phyloP scores from a whole-genome alignment of 2,797 vertebrate genomes.

The Falco cherrug region DNA sequence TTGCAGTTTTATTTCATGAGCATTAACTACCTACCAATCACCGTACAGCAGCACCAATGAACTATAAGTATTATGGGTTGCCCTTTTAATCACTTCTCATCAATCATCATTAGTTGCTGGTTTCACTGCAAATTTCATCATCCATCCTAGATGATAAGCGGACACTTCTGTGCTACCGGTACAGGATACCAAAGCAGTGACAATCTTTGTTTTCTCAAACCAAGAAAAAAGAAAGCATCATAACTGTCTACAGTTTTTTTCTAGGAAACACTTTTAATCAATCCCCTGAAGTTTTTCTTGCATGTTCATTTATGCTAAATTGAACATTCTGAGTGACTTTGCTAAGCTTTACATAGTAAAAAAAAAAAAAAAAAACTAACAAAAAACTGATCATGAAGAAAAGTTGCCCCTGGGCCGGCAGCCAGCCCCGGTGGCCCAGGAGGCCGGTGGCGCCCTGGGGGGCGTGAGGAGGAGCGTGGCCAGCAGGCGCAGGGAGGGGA shows the following conservation, averaged over 20 bases:
- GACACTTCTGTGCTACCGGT: background rate
- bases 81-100: conserved; percentile 57
- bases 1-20: conserved; percentile 3
- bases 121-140: conserved; percentile 32
- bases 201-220: background rate
- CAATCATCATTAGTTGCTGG: conserved; percentile 1
- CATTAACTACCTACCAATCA: conserved; percentile 5
- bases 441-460: too few species aligned
- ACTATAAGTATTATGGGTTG: conserved; percentile 18
- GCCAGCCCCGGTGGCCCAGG: too few species aligned
- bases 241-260: background rate
- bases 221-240: background rate
- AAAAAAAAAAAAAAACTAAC: too few species aligned
- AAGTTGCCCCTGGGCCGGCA: too few species aligned
- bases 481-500: too few species aligned
- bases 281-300: background rate
- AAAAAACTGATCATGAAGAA: background rate
- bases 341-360: background rate
- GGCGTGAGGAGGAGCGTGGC: too few species aligned
- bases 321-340: background rate
- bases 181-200: background rate
- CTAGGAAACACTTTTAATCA: background rate
- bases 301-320: background rate
- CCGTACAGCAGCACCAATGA: background rate
- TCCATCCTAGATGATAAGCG: background rate